A percentile compares a stretch with the other conserved stretches of the same genome.
Evolutionary conservation across 2,797 vertebrate species (phyloP).

Genomic region (Micropoecilia bifurca): DNA sequence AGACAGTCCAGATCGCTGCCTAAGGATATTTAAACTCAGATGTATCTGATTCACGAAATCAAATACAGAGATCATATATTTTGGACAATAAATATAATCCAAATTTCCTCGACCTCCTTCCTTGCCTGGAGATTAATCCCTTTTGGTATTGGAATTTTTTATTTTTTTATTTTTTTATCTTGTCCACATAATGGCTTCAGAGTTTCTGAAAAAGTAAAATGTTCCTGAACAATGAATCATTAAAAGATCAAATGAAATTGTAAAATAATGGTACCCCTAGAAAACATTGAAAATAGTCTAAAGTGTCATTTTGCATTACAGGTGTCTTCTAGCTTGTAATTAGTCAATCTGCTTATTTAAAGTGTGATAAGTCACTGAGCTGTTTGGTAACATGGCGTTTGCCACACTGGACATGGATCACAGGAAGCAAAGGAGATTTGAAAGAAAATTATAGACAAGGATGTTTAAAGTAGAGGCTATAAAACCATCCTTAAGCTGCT

Average conservation of each 20-base stretch:
- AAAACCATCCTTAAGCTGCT: background rate
- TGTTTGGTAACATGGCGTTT: background rate
- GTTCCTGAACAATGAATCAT: no score
- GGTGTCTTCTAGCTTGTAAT: background rate
- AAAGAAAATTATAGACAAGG: background rate
- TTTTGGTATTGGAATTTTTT: conserved; percentile 20
- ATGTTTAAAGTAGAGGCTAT: background rate
- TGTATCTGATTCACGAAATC: conserved; percentile 57
- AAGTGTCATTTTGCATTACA: background rate
- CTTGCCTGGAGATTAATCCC: conserved; percentile 33
- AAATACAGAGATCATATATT: conserved; percentile 43
- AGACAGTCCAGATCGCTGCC: conserved; percentile 41
- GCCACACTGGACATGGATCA: background rate
- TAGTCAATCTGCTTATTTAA: background rate
- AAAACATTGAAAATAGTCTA: background rate
- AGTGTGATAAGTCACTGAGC: background rate
- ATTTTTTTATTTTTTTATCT: background rate
- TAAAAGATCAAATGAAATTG: background rate
- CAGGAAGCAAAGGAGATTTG: background rate
- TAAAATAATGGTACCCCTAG: background rate
- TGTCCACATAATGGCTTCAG: background rate
- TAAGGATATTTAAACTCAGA: conserved; percentile 38
- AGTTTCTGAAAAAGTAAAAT: background rate
- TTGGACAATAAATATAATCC: conserved; percentile 22
- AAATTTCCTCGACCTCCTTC: conserved; percentile 25